A percentile compares a stretch with the other conserved stretches of the same genome.
phyloP scores from a whole-genome alignment of 1,140 invertebrate genomes.

The Anastrepha ludens region DNA sequence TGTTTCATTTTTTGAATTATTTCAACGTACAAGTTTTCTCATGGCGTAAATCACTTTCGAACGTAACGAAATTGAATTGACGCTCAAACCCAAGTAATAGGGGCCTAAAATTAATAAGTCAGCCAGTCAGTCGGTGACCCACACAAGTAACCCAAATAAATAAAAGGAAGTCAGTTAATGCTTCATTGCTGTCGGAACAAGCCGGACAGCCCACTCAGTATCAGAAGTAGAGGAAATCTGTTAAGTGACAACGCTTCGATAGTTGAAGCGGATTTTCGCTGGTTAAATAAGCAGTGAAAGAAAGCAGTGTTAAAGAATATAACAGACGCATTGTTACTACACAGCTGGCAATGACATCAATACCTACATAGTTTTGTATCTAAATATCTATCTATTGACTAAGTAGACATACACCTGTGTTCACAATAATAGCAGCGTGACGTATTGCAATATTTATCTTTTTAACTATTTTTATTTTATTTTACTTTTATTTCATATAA shows the following conservation, averaged over 20 bases:
- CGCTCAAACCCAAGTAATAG: no score
- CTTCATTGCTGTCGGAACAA: not conserved
- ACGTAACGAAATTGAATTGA: no score
- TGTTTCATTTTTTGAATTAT: no score
- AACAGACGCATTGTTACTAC: not conserved
- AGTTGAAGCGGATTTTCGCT: not conserved
- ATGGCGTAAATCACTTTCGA: no score
- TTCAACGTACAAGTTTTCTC: no score
- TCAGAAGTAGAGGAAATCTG: not conserved
- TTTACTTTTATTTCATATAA: no score
- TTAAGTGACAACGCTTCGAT: conserved; percentile 17
- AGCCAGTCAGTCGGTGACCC: not conserved
- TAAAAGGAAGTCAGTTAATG: not conserved
- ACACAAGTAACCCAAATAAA: conserved; percentile 11
- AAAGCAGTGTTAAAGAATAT: conserved; percentile 17
- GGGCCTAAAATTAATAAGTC: not conserved
- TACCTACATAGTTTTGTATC: not conserved
- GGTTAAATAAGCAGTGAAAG: no score
- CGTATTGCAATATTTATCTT: no score
- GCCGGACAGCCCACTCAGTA: not conserved
- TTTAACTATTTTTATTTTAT: no score
- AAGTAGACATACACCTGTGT: not conserved
- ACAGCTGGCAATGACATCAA: conserved; percentile 8
- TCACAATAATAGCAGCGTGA: no score
- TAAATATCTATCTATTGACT: not conserved